Evolutionary conservation across 1,140 invertebrate genomes (phyloP), one percentile per base, ranked within the genome.

Genomic region (Achatina immaculata): DNA sequence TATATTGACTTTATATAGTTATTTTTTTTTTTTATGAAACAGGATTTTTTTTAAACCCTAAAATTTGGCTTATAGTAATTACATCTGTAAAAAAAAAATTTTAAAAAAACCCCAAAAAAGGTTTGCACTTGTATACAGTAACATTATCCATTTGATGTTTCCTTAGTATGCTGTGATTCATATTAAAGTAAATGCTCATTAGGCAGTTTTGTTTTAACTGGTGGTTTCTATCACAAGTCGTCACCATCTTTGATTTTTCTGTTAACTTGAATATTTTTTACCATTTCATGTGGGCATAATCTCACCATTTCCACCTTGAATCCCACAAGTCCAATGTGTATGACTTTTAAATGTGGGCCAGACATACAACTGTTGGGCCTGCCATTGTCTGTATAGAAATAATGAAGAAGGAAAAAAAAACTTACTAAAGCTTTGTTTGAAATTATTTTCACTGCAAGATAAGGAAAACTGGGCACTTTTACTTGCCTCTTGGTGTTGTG

Each of bases 401-500:
- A 31, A 14, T n/a, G 31, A 19, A 19, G 62, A 66, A 28, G 9
- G 9, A n/a, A 19, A 66, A 66, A 66, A 28, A 19, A n/a, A 14
- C 9, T 7, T 19, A 31, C 9, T 9, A 66, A 66, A 66, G 31
- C 9, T 9, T n/a, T 66, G 19, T 66, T 48, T 76, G 43, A 72
- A 43, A 58, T 38, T 74, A 28, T 43, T 42, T 55, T 48, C 31
- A 38, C 14, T 11, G 6, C n/a, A 24, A 45, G 31, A 7, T 28
- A 4, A 48, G 36, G 24, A 9, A n/a, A 48, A 74, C 16, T 14
- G 34, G 69, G 69, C 69, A 72, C 69, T 72, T 66, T 31, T 28
- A 11, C 14, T 72, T 11, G 11, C 34, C 65, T n/a, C 58, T 75
- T 65, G 68, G 78, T 80, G 78, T 83, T 81, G 69, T 81, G 82